Conservation (phyloP, 2,888 invertebrate species). For the Cheilosia scutellata region DNA sequence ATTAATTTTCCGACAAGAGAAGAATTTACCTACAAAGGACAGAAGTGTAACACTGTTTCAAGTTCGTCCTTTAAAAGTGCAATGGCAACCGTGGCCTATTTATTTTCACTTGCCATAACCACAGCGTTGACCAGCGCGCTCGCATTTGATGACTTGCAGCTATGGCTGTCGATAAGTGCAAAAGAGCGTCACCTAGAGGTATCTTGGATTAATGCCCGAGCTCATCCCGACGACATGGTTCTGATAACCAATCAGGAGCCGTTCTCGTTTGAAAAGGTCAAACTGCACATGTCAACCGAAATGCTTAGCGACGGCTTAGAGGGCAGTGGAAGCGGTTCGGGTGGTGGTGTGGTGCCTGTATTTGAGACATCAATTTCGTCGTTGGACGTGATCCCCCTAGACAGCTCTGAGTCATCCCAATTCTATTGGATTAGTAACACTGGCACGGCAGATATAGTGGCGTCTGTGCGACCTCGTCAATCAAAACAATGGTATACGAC, state of each 20-base stretch:
- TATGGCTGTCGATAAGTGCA: constrained; percentile 83
- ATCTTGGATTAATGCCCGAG: constrained; percentile 82
- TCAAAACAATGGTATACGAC: constrained; percentile 82
- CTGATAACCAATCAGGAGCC: constrained; percentile 81
- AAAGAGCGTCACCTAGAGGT: constrained; percentile 81
- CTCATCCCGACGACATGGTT: constrained; percentile 79
- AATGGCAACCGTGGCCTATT: constrained; percentile 49
- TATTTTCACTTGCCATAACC: constrained; percentile 20
- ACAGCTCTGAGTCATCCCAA: constrained; percentile 52
- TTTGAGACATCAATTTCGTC: constrained; percentile 73
- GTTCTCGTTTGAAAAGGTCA: constrained; percentile 78
- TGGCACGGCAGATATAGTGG: constrained; percentile 79
- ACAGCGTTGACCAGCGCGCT: neutral
- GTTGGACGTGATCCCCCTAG: constrained; percentile 58
- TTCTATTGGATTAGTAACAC: constrained; percentile 81
- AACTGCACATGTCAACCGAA: constrained; percentile 78
- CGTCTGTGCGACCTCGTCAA: constrained; percentile 79
- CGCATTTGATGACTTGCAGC: constrained; percentile 66
- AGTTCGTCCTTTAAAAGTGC: constrained; percentile 2
- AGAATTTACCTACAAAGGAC: constrained; percentile 25
- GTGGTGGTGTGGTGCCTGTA: constrained; percentile 77
- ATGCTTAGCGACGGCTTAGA: constrained; percentile 76
- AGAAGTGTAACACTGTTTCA: constrained; percentile 28
- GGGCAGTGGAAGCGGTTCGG: constrained; percentile 74
- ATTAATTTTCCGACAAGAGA: constrained; percentile 44